Base-by-base conservation (phyloP, 2,797 vertebrate species). In the Epinephelus coioides region DNA sequence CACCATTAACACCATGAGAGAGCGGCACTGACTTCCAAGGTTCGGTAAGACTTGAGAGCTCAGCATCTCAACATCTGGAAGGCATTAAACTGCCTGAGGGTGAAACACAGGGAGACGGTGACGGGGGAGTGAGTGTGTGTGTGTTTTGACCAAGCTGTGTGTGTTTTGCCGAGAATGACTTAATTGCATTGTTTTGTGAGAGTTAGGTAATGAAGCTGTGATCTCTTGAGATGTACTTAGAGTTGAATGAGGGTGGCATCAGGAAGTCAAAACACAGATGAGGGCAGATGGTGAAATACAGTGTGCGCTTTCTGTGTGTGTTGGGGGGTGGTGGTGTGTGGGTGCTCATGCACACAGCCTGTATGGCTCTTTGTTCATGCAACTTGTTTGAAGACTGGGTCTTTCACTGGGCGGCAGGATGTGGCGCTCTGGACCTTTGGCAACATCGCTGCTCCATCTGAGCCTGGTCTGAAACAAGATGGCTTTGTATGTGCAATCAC, bases 21-120 rank as follows among this genome's bases (percentile, higher is more conserved):
- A 84, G 84, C 83, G 83, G 71, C 81, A 78, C 74, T 67, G 85
- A 91, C 90, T 91, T 95, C 86, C 88, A 94, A 86, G 80, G 83
- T 82, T 93, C 89, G 86, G 69, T 82, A 79, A 68, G 72, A 77
- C 86, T 78, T 86, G 74, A 91, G 86, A 92, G 77, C 72, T 93
- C 84, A 80, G 81, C 92, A 94, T 92, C 78, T 72, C 64, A 83
- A 91, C 94, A 94, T 96, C 93, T 95, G 95, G 95, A 95, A 95
- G 84, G 78, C 82, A 95, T 96, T 95, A 95, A 3, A 66, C 86
- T 86, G 91, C 91, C 92, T 57, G 83, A 71, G 91, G 90, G 88
- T 92, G 84, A 92, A 91, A 86, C 77, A 40, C 18, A 51, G 88
- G 65, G 86, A 89, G 83, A 78, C 43, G 55, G 85, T 84, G 89